Conservation (phyloP, 2,113 vertebrate species). For the Murina feae region DNA sequence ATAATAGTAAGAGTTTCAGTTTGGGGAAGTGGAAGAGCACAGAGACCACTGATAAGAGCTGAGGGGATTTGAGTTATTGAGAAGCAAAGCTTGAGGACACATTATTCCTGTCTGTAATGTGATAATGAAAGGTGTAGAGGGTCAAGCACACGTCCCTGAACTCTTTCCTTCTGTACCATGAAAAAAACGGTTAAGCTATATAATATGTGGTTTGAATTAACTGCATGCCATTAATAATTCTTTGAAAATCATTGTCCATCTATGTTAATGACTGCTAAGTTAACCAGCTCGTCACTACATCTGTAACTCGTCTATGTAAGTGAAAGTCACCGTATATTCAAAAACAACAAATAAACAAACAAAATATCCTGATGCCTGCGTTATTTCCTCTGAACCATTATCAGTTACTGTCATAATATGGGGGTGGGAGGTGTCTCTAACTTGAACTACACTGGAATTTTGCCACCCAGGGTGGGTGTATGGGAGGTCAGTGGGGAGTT, state of each 20-base stretch:
- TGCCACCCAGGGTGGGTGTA: not conserved
- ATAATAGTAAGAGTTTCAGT: not conserved
- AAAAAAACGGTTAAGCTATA: not conserved
- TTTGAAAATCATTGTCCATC: not conserved
- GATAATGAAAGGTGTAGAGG: not conserved
- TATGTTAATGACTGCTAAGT: not conserved
- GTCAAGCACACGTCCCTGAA: not conserved
- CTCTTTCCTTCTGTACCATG: not conserved
- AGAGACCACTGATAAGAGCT: not conserved
- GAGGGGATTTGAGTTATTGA: not conserved
- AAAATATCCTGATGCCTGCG: not conserved
- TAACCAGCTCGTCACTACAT: not conserved
- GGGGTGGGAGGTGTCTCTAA: not conserved
- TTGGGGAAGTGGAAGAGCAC: not conserved
- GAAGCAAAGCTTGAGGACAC: not conserved
- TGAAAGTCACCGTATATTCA: not conserved
- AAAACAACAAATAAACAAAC: not conserved
- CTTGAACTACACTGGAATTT: not conserved
- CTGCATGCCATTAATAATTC: not conserved
- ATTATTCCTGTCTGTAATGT: not conserved
- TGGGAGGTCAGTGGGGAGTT: not conserved
- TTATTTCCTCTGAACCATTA: not conserved
- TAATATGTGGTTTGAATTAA: not conserved
- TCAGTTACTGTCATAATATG: not conserved
- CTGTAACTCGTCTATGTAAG: not conserved